phyloP scores from a whole-genome alignment of 2,113 vertebrate genomes.

The Phyllostomus hastatus region DNA sequence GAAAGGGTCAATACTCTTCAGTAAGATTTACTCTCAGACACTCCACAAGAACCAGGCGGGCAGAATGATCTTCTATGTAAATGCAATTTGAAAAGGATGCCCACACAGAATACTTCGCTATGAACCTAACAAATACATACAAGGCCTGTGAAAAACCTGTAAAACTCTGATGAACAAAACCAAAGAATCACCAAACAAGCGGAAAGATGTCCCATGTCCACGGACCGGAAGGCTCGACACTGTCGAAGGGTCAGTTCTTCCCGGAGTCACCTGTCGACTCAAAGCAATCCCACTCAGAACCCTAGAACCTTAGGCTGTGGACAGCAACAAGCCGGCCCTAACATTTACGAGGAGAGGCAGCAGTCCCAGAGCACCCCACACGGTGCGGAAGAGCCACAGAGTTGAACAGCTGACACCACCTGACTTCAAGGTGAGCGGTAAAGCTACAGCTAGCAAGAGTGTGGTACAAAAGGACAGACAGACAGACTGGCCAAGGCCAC shows the following conservation, averaged over 20 bases:
- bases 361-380: no score
- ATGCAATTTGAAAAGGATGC: neutral
- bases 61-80: neutral
- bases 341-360: neutral
- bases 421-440: neutral
- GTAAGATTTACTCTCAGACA: neutral
- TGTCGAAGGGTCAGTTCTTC: neutral
- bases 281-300: neutral
- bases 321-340: neutral
- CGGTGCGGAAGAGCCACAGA: neutral
- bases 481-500: neutral
- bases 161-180: no score
- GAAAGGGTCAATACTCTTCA: neutral
- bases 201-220: neutral
- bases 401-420: no score
- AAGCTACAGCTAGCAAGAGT: neutral
- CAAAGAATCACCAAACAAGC: no score
- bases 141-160: neutral
- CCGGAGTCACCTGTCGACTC: neutral
- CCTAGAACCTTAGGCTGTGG: no score
- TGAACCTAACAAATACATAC: neutral
- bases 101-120: neutral
- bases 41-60: neutral
- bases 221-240: neutral
- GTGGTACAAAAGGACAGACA: neutral